A percentile compares a stretch with the other conserved stretches of the same genome.
Evolutionary conservation across 2,888 invertebrate genomes (phyloP).

Genomic region (Adelphocoris suturalis): DNA sequence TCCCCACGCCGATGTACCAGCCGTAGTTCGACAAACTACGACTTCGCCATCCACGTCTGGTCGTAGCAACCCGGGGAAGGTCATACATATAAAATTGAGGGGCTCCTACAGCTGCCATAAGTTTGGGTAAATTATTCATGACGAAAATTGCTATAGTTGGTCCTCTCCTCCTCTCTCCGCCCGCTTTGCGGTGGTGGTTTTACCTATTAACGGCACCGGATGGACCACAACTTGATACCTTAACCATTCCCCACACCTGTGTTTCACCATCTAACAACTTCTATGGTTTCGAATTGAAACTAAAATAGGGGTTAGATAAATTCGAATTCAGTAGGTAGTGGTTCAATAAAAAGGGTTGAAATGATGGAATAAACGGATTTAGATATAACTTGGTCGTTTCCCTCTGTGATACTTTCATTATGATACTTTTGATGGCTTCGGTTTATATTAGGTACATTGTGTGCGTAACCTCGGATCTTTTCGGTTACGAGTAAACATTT

Average conservation of each 20-base stretch:
- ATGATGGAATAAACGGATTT: no score
- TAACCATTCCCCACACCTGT: slow-evolving; percentile 16
- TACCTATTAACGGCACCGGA: neutral
- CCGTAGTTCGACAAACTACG: slow-evolving; percentile 24
- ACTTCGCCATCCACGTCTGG: neutral
- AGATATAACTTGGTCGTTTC: no score
- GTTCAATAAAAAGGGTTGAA: no score
- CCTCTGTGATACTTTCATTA: no score
- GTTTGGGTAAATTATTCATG: slow-evolving; percentile 31
- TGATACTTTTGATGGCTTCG: no score
- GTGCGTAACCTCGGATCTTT: no score
- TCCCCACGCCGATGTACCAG: no score
- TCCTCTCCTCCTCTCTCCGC: neutral
- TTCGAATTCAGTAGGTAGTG: no score
- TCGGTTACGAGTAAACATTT: no score
- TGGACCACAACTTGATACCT: slow-evolving; percentile 30
- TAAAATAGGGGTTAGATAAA: neutral
- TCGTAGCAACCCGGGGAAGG: neutral
- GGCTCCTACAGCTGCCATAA: slow-evolving; percentile 10
- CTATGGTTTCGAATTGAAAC: neutral
- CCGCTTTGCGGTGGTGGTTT: neutral
- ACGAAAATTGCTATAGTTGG: slow-evolving; percentile 36
- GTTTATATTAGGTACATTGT: no score
- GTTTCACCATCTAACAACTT: neutral
- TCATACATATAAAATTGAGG: slow-evolving; percentile 32